A percentile compares a stretch with the other conserved stretches of the same genome.
phyloP scores from a whole-genome alignment of 2,797 vertebrate genomes.

The Mionectes olivaceus region DNA sequence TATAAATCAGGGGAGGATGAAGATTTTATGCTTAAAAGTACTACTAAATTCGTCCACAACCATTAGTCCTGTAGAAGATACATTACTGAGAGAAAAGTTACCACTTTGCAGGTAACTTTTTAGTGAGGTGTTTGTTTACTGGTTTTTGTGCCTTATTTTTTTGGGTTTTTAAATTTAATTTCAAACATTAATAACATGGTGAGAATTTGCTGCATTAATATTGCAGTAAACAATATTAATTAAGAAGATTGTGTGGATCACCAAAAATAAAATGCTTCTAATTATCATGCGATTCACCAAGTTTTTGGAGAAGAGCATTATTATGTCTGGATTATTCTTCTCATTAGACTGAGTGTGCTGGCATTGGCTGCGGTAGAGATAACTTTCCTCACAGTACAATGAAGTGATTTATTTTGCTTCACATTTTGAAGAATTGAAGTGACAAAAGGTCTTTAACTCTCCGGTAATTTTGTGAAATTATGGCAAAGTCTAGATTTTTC shows the following conservation, averaged over 20 bases:
- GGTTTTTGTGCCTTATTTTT: fast-evolving
- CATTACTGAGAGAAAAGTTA: background rate
- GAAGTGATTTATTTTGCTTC: background rate
- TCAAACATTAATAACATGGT: background rate
- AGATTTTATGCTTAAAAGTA: background rate
- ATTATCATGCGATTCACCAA: background rate
- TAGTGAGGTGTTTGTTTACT: fast-evolving
- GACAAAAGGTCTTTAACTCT: background rate
- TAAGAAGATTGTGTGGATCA: background rate
- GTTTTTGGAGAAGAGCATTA: background rate
- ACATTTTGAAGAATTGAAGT: background rate
- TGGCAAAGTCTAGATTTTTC: background rate
- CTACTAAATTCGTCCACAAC: background rate
- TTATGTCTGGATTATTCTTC: background rate
- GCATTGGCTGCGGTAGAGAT: background rate
- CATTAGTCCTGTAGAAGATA: background rate
- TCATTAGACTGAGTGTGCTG: background rate
- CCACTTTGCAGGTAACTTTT: background rate
- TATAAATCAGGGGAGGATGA: background rate
- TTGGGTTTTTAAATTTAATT: background rate
- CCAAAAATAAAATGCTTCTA: background rate
- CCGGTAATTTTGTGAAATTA: background rate
- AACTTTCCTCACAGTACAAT: background rate
- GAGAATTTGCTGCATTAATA: background rate
- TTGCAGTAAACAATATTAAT: background rate